A percentile compares a stretch with the other conserved stretches of the same genome.
Conservation (phyloP, 2,888 invertebrate species). For the Glomeris marginata region DNA sequence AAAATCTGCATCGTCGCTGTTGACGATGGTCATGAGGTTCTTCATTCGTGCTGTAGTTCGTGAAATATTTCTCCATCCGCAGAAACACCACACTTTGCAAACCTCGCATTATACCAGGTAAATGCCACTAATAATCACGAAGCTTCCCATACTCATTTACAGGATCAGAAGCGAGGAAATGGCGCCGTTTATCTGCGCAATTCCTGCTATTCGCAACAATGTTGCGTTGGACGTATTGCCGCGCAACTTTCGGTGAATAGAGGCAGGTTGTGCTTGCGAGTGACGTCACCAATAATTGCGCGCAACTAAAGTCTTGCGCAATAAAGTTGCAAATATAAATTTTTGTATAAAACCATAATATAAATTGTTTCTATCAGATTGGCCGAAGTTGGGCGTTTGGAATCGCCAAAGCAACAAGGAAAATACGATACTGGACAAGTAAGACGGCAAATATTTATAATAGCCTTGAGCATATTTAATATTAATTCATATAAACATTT, state of each 20-base stretch:
- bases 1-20: too few species aligned
- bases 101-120: too few species aligned
- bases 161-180: too few species aligned
- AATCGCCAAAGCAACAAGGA: slow-evolving; percentile 66
- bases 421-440: slow-evolving; percentile 89
- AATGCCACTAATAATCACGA: too few species aligned
- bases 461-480: background rate
- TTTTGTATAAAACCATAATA: slow-evolving; percentile 1
- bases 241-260: background rate
- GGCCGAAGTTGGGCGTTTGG: slow-evolving; percentile 84
- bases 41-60: too few species aligned
- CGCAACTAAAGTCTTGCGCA: background rate
- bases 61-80: too few species aligned
- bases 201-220: too few species aligned
- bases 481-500: slow-evolving; percentile 9
- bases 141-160: too few species aligned
- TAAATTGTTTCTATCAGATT: slow-evolving; percentile 44
- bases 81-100: too few species aligned
- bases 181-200: too few species aligned
- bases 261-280: background rate
- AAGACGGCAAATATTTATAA: slow-evolving; percentile 6
- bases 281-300: background rate
- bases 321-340: background rate
- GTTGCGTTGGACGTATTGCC: too few species aligned
- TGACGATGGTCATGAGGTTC: too few species aligned